Evolutionary conservation across 2,797 vertebrate genomes (phyloP), one percentile per base, ranked within the genome.

Genomic region (Diplodus sargus): DNA sequence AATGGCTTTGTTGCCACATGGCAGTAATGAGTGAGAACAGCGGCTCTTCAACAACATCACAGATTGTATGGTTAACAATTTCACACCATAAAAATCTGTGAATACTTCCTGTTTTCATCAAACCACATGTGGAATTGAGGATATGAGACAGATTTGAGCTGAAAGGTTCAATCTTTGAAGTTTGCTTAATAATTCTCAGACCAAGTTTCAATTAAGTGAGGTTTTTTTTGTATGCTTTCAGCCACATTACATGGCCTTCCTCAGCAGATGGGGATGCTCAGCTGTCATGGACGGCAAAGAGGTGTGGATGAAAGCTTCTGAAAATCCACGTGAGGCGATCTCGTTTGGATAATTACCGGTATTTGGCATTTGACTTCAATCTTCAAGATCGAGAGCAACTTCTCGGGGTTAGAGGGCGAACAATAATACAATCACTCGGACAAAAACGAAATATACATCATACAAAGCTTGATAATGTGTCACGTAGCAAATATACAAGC

Each of bases 21-120:
- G 76, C 47, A 58, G 43, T 69, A 77, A 76, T 84, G 76, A 85
- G 62, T 57, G 34, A 69, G 45, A 74, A 48, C 11, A 34, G 43
- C 14, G 8, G 47, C 28, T 72, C 20, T 47, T 58, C 43, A 2
- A 48, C 52, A 54, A 66, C 53, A 57, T 72, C 25, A 47, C 45
- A 18, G 22, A 58, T 82, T 69, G 59, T 13, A 70, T 42, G 39
- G 42, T 71, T 57, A 62, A 72, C 8, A n/a, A 49, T 62, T 60
- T 63, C 12, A 63, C 64, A 60, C 74, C 39, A 71, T 74, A 45
- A 82, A 81, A 58, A 47, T 43, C 5, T n/a, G 54, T 39, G 15
- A 82, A 66, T 59, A 75, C 20, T 58, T 77, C 63, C 59, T 70
- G 61, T 64, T 52, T 71, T 72, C 34, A 53, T 51, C 16, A 28